These are phyloP conservation scores for Halcyon malimbica DNA, from an alignment of 2,113 vertebrate genomes.

Conservation along the genomic window DNA sequence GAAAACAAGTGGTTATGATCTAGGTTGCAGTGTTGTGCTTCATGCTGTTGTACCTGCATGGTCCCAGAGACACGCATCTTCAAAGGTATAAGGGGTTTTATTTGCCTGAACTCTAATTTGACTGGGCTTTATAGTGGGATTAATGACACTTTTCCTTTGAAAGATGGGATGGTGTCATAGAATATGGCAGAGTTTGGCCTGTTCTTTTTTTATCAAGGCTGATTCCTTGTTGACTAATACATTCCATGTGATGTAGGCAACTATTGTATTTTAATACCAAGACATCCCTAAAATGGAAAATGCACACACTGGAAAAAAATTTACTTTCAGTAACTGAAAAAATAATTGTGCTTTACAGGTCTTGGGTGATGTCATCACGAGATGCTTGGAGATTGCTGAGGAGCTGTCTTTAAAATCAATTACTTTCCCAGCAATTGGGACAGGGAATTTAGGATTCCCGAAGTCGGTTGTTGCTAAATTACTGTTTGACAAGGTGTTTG, in stretches of 20 bases:
- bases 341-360: conserved; percentile 70
- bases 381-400: conserved; percentile 81
- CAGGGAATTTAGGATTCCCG: conserved; percentile 86
- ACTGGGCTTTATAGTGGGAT: not conserved
- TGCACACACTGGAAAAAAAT: not conserved
- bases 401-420: conserved; percentile 74
- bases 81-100: conserved; percentile 71
- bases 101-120: not conserved
- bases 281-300: not conserved
- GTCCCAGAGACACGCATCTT: not conserved
- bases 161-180: not conserved
- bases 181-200: not conserved
- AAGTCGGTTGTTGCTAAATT: conserved; percentile 74
- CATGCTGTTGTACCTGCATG: conserved; percentile 76
- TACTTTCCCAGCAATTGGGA: conserved; percentile 90
- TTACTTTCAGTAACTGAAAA: not conserved
- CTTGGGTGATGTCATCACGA: conserved; percentile 74
- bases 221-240: not conserved
- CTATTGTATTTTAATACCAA: not conserved
- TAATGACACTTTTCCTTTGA: not conserved
- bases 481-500: conserved; percentile 79
- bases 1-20: conserved; percentile 76
- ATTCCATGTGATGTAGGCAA: not conserved
- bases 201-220: not conserved
- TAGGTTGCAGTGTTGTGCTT: conserved; percentile 78